A percentile compares a stretch with the other conserved stretches of the same genome.
These are phyloP conservation scores for Eilema depressum DNA, from an alignment of 2,888 invertebrate genomes.

Conservation along the genomic window DNA sequence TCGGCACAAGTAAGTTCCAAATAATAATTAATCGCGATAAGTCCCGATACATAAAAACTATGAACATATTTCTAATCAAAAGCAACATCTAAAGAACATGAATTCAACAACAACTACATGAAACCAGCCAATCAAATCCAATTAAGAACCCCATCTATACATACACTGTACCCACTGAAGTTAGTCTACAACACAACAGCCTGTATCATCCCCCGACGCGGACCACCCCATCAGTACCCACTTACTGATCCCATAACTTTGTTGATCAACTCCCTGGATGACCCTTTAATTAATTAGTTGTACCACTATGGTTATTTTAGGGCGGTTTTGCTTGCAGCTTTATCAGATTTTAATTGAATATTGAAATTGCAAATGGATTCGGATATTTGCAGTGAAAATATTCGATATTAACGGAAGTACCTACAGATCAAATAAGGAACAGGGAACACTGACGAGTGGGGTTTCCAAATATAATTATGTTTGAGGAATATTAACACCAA, in stretches of 20 bases:
- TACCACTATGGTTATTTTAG: slow-evolving; percentile 24
- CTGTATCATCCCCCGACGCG: background rate
- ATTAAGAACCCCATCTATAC: background rate
- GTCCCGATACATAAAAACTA: no score
- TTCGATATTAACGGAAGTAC: background rate
- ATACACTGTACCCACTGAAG: background rate
- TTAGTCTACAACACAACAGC: background rate
- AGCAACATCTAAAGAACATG: background rate
- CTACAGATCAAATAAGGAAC: background rate
- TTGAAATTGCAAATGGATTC: slow-evolving; percentile 8
- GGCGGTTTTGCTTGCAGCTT: slow-evolving; percentile 10
- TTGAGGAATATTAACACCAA: no score
- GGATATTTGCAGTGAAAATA: slow-evolving; percentile 3
- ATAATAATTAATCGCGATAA: no score
- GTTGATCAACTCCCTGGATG: slow-evolving; percentile 38
- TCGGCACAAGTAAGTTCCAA: no score
- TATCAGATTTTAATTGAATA: slow-evolving; percentile 14
- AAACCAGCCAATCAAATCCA: background rate
- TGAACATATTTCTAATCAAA: background rate
- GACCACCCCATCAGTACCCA: slow-evolving; percentile 18
- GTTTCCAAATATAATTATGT: background rate
- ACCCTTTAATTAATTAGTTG: slow-evolving; percentile 50
- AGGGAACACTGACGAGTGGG: background rate
- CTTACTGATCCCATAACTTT: slow-evolving; percentile 32
- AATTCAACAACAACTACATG: background rate